Base-by-base conservation (phyloP, 2,888 invertebrate genomes). In the Synergus itoensis region DNA sequence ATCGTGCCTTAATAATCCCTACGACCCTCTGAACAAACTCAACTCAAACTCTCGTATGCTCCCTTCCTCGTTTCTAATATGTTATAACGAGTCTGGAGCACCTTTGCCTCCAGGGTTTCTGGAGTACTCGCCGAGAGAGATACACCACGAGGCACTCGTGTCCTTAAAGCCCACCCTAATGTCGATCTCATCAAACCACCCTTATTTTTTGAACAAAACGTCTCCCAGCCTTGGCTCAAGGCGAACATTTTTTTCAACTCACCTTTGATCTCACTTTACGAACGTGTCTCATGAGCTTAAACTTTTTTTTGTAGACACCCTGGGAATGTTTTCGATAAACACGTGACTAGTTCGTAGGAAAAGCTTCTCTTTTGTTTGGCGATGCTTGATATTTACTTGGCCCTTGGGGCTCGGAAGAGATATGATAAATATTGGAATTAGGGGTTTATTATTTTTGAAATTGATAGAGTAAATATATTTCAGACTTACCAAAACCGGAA, bases 21-120 rank as follows among this genome's bases (percentile, higher is more conserved):
- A 65, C 81, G 78, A 82, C 83, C 82, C 81, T 83, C 81, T 77
- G 82, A 81, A 82, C 80, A 83, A 84, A 84, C 82, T 83, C 77
- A 75, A 81, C 84, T 81, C 75, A 76, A 53, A 76, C 76, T 77
- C 78, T 82, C 80, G 76, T 75, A 76, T 77, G 60, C 62, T 63
- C 77, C 75, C 63, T 76, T 77, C 80, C 65, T 81, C 82, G 69
- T 77, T 82, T 85, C 80, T 84, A 85, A 86, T 84, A 82, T 78
- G 79, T 83, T 81, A 81, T 86, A 86, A 84, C 84, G 81, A 84
- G 83, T 76, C 62, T 77, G 79, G 77, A 82, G 78, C 80, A 78
- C 67, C 77, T 83, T 78, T 64, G 79, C 82, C 75, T 81, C 75
- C 28, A 45, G 79, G 80, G 53, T 62, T 78, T 36, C 79, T 78